These are phyloP conservation scores for Psilanteris sp. DNA, from an alignment of 1,140 invertebrate genomes.

Conservation along the genomic window DNA sequence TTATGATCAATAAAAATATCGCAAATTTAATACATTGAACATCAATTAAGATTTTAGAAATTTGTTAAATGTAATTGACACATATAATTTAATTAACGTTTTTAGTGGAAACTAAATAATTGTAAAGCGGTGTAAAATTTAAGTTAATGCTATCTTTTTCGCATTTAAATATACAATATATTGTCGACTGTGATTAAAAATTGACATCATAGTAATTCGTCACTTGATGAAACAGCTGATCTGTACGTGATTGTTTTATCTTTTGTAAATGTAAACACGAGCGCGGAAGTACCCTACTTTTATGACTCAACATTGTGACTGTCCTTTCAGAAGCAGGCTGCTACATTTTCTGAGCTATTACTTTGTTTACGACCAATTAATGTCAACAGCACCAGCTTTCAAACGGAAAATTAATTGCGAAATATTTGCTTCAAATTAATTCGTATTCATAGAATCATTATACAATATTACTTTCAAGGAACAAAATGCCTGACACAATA, in stretches of 20 bases:
- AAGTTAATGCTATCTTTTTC: too few relatives aligned
- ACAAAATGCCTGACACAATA: too few relatives aligned
- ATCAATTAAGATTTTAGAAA: too few relatives aligned
- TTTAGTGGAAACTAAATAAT: too few relatives aligned
- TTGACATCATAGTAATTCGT: neutral
- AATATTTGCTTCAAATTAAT: conserved; percentile 21
- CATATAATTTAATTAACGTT: too few relatives aligned
- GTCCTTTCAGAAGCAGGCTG: conserved; percentile 27
- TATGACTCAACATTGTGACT: conserved; percentile 37
- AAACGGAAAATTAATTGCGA: conserved; percentile 31
- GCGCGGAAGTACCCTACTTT: conserved; percentile 38
- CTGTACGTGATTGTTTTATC: conserved; percentile 39
- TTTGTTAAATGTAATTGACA: too few relatives aligned
- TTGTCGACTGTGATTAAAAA: conserved; percentile 11
- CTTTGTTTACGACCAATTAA: conserved; percentile 45
- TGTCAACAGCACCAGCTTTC: conserved; percentile 28
- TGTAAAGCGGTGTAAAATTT: too few relatives aligned
- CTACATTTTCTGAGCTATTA: conserved; percentile 32
- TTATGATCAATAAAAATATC: too few relatives aligned
- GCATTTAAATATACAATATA: too few relatives aligned
- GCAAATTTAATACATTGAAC: too few relatives aligned
- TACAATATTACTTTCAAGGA: neutral
- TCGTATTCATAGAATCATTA: conserved; percentile 10
- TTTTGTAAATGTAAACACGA: conserved; percentile 27
- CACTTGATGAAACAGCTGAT: conserved; percentile 18